Conservation (phyloP, 2,888 invertebrate genomes). For the Drosophila basisetae region DNA sequence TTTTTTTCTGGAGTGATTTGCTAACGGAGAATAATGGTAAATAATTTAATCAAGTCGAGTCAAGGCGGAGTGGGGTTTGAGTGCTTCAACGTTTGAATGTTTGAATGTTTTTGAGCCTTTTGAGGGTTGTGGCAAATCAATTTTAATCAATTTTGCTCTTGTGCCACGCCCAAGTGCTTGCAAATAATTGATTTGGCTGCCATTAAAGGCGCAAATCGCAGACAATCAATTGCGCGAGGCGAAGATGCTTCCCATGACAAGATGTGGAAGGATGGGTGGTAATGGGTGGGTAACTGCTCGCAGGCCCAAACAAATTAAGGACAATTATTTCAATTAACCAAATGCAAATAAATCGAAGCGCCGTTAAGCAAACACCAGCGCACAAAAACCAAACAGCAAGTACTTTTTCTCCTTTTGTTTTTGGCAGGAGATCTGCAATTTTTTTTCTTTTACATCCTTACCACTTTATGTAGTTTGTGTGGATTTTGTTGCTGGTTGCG, state of each 20-base stretch:
- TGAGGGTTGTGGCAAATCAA: constrained; percentile 56
- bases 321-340: constrained; percentile 81
- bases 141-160: constrained; percentile 76
- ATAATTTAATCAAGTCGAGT: constrained; percentile 52
- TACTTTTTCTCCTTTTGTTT: constrained; percentile 11
- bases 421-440: constrained; percentile 33
- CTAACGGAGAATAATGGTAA: constrained; percentile 19
- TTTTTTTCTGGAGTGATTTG: constrained; percentile 7
- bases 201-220: constrained; percentile 77
- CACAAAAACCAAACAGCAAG: constrained; percentile 67
- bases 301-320: constrained; percentile 80
- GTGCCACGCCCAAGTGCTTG: constrained; percentile 54
- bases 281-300: constrained; percentile 42
- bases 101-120: constrained; percentile 44
- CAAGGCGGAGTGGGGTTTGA: constrained; percentile 6
- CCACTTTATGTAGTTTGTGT: constrained; percentile 24
- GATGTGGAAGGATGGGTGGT: background rate
- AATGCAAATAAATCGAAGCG: constrained; percentile 78
- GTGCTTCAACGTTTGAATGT: constrained; percentile 32
- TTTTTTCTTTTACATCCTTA: constrained; percentile 10
- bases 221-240: constrained; percentile 73
- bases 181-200: constrained; percentile 76
- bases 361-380: constrained; percentile 73
- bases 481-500: background rate
- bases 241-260: constrained; percentile 1